A percentile compares a stretch with the other conserved stretches of the same genome.
Evolutionary conservation across 2,888 invertebrate species (phyloP).

Genomic region (Mechanitis mazaeus): DNA sequence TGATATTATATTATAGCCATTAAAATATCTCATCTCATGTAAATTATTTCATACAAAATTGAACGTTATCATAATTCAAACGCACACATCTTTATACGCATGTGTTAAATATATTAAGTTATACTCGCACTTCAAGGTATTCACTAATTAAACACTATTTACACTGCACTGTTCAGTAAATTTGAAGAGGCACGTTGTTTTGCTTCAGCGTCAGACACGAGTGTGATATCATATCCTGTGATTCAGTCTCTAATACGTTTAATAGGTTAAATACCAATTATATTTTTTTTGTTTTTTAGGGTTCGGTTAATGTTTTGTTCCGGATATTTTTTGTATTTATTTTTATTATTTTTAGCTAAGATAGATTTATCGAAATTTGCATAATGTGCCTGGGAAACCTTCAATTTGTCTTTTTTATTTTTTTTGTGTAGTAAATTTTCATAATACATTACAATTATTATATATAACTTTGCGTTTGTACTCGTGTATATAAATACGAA

Average conservation of each 20-base stretch:
- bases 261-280: slow-evolving; percentile 67
- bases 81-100: slow-evolving; percentile 1
- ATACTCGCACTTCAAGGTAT: neutral
- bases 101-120: no score
- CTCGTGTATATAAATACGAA: no score
- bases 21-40: neutral
- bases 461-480: no score
- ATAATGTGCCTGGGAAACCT: no score
- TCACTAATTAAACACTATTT: slow-evolving; percentile 38
- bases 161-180: slow-evolving; percentile 56
- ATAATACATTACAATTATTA: no score
- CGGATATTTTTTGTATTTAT: slow-evolving; percentile 4
- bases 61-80: no score
- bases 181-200: slow-evolving; percentile 49
- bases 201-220: slow-evolving; percentile 44
- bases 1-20: slow-evolving; percentile 25
- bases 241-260: slow-evolving; percentile 51
- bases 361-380: no score
- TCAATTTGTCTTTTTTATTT: no score
- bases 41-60: neutral
- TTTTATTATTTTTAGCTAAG: no score
- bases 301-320: slow-evolving; percentile 24
- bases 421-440: no score
- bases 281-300: slow-evolving; percentile 35
- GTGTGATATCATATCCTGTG: slow-evolving; percentile 69